A percentile compares a stretch with the other conserved stretches of the same genome.
Evolutionary conservation across 1,140 invertebrate species (phyloP).

Genomic region (Apolygus lucorum): DNA sequence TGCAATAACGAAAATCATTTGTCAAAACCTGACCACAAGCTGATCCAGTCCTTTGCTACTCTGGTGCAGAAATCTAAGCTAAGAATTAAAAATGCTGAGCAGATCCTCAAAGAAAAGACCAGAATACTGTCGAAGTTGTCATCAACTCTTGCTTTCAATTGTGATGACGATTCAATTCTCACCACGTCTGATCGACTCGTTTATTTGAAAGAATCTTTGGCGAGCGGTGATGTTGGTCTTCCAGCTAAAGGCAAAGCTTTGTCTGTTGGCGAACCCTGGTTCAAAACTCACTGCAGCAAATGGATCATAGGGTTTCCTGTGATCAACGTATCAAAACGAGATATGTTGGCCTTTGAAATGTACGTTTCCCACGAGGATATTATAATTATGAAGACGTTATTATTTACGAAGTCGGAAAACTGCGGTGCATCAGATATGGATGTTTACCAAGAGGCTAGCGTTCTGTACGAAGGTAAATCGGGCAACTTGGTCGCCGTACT

Average conservation of each 20-base stretch:
- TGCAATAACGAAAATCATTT: not conserved
- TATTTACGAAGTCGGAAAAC: no score
- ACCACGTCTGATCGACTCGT: not conserved
- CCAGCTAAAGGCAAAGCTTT: not conserved
- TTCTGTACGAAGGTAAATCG: not conserved
- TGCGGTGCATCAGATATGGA: no score
- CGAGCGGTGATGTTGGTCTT: not conserved
- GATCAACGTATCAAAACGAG: not conserved
- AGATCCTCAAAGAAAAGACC: not conserved
- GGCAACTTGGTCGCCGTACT: not conserved
- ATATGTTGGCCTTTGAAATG: conserved; percentile 1
- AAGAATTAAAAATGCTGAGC: not conserved
- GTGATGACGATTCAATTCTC: not conserved
- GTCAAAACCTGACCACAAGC: not conserved
- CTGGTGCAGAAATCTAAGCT: not conserved
- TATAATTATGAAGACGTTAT: not conserved
- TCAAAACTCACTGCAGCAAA: not conserved
- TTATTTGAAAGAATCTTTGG: not conserved
- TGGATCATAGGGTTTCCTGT: not conserved
- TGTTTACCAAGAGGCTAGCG: not conserved
- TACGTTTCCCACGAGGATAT: not conserved
- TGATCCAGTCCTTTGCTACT: not conserved
- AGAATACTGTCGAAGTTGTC: not conserved
- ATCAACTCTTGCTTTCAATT: not conserved
- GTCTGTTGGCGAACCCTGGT: not conserved